A percentile compares a stretch with the other conserved stretches of the same genome.
Evolutionary conservation across 2,888 invertebrate species (phyloP).

Genomic region (Crocallis elinguaria): DNA sequence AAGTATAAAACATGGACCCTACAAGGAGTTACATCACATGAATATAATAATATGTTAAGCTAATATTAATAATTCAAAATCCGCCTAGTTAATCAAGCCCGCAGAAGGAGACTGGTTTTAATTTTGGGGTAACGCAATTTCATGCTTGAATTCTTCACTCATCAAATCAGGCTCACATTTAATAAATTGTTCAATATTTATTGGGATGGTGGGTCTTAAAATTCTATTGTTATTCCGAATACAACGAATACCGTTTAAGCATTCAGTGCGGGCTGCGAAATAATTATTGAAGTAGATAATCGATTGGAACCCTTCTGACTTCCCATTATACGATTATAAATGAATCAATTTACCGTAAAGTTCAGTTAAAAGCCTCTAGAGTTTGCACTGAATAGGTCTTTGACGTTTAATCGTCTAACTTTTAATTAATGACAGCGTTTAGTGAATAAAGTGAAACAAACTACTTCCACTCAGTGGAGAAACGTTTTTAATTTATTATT

Average conservation of each 20-base stretch:
- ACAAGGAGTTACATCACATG: background rate
- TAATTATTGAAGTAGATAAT: conserved; percentile 43
- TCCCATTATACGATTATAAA: conserved; percentile 56
- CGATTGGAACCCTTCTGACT: conserved; percentile 50
- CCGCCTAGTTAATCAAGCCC: conserved; percentile 11
- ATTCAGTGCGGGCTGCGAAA: conserved; percentile 17
- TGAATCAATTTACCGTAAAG: conserved; percentile 58
- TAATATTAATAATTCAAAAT: conserved; percentile 7
- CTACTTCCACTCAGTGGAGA: conserved; percentile 36
- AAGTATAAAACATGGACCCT: too few species aligned
- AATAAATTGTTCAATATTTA: conserved; percentile 30
- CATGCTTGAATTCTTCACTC: conserved; percentile 20
- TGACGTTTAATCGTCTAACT: conserved; percentile 68
- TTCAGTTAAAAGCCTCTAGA: conserved; percentile 57
- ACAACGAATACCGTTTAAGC: conserved; percentile 11
- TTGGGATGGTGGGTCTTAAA: conserved; percentile 17
- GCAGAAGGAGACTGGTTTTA: conserved; percentile 14
- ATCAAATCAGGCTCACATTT: conserved; percentile 21
- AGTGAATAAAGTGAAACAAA: conserved; percentile 50
- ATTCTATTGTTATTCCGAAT: conserved; percentile 28
- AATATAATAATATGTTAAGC: background rate
- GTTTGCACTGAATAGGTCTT: conserved; percentile 56
- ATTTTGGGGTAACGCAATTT: conserved; percentile 21
- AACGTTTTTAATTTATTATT: conserved; percentile 24
- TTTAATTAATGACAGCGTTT: conserved; percentile 70